Evolutionary conservation across 2,113 vertebrate species (phyloP).

Genomic region (Sus scrofa): T2T-Sscrofa CM000812.6:124927001-124927500

Average conservation of each 20-base stretch:
- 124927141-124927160: not conserved
- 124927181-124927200: not conserved
- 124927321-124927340: not conserved
- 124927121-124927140: conserved; percentile 1
- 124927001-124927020: conserved; percentile 30
- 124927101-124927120: not conserved
- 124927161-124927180: not conserved
- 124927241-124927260: not conserved
- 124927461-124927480: not conserved
- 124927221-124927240: not conserved
- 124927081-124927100: conserved; percentile 11
- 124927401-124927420: not conserved
- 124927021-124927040: not conserved
- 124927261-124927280: not conserved
- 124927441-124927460: not conserved
- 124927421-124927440: not conserved
- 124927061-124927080: not conserved
- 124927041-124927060: not conserved
- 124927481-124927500: not conserved
- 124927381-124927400: not conserved
- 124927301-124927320: not conserved
- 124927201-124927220: conserved; percentile 2
- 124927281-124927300: not conserved
- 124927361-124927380: not conserved
- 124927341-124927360: not conserved